Conservation (phyloP, 2,797 vertebrate genomes). For the Garrulus glandarius region DNA sequence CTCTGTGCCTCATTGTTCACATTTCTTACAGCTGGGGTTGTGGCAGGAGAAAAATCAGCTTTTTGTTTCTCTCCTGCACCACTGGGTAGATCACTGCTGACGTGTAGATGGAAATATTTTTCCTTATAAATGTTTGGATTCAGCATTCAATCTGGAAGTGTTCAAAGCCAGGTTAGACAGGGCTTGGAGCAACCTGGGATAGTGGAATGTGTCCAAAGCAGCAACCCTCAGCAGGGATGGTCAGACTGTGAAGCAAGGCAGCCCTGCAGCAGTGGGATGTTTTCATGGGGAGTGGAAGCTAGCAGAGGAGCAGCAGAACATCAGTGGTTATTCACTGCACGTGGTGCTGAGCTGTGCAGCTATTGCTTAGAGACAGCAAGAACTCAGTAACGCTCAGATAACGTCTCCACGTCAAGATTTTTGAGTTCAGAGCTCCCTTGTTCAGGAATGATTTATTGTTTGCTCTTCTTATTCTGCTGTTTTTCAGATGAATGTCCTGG, state of each 20-base stretch:
- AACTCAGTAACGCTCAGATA: not conserved
- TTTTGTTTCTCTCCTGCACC: not conserved
- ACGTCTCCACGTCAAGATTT: accelerated
- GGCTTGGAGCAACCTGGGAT: not conserved
- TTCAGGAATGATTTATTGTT: not conserved
- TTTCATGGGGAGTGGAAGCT: not conserved
- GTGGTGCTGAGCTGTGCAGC: not conserved
- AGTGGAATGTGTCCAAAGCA: not conserved
- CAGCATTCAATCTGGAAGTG: not conserved
- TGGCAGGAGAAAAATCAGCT: not conserved
- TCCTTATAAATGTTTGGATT: not conserved
- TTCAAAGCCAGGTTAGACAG: not conserved
- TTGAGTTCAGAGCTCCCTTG: not conserved
- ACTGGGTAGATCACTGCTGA: not conserved
- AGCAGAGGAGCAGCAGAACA: not conserved
- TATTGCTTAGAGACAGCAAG: not conserved
- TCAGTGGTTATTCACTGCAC: not conserved
- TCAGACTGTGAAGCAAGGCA: not conserved
- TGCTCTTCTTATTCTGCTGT: not conserved
- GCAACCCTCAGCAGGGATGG: not conserved
- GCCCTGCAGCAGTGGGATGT: not conserved
- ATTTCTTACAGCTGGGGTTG: not conserved
- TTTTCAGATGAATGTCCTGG: not conserved
- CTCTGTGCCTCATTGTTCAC: not conserved
- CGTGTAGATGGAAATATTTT: not conserved